Evolutionary conservation across 2,888 invertebrate species (phyloP).

Genomic region (Dynastes hyllus): DNA sequence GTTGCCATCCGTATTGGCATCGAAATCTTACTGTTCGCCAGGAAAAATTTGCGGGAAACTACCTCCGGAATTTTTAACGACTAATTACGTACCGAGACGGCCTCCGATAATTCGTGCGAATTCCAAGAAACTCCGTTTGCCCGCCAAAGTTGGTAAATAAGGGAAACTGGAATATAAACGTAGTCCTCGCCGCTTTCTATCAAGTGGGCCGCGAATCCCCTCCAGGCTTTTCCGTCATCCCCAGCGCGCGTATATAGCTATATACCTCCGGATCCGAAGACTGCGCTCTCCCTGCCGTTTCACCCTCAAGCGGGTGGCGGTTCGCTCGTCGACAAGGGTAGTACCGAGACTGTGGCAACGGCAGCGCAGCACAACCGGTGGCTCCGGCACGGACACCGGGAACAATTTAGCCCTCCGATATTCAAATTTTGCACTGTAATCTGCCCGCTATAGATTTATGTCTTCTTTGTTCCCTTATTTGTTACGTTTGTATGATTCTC

Average conservation of each 20-base stretch:
- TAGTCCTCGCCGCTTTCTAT: constrained; percentile 49
- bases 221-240: constrained; percentile 48
- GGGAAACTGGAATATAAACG: constrained; percentile 52
- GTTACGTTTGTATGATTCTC: constrained; percentile 54
- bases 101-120: constrained; percentile 39
- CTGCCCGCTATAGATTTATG: constrained; percentile 60
- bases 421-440: constrained; percentile 62
- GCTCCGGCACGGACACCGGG: constrained; percentile 56
- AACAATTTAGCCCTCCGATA: constrained; percentile 61
- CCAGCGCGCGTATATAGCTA: constrained; percentile 51
- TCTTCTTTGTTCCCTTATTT: constrained; percentile 60
- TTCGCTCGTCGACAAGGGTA: constrained; percentile 26
- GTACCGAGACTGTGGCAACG: constrained; percentile 2
- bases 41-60: constrained; percentile 42
- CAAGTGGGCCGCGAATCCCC: constrained; percentile 43
- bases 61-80: constrained; percentile 50
- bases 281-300: constrained; percentile 54
- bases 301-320: constrained; percentile 41
- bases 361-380: constrained; percentile 26
- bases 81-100: constrained; percentile 48
- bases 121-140: constrained; percentile 48
- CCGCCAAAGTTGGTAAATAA: constrained; percentile 49
- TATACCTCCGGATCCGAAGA: constrained; percentile 51
- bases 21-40: neutral
- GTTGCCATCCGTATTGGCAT: constrained; percentile 22